Conservation (phyloP, 2,113 vertebrate genomes). For the Penelope pileata region DNA sequence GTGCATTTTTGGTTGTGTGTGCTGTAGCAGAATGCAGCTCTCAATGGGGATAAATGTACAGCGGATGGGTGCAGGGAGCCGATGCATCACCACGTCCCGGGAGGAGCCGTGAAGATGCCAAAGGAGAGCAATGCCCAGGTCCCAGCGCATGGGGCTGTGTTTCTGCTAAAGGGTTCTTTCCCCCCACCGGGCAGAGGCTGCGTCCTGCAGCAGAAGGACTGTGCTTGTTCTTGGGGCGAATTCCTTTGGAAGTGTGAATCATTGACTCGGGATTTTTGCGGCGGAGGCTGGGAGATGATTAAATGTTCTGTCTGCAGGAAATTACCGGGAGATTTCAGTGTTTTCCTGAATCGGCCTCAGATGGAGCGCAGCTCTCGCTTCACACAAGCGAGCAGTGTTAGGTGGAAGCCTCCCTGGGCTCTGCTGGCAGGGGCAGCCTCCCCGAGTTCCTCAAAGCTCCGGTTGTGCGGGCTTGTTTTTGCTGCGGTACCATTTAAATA, state of each 20-base stretch:
- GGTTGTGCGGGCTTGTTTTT: not conserved
- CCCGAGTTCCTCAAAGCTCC: not conserved
- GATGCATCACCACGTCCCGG: not conserved
- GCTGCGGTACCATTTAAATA: constrained; percentile 31
- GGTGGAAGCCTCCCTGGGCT: not conserved
- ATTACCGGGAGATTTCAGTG: constrained; percentile 71
- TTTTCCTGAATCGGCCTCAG: constrained; percentile 71
- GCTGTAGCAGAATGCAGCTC: constrained; percentile 7
- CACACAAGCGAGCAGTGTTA: constrained; percentile 63
- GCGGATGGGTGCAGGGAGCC: not conserved
- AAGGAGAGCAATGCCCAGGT: constrained; percentile 18
- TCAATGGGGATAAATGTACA: not conserved
- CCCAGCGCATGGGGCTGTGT: not conserved
- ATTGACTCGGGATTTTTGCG: constrained; percentile 43
- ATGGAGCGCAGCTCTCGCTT: constrained; percentile 55
- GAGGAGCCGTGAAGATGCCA: constrained; percentile 44
- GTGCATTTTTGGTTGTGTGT: constrained; percentile 10
- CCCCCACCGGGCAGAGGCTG: not conserved
- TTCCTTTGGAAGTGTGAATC: constrained; percentile 57
- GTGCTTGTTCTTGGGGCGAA: constrained; percentile 26
- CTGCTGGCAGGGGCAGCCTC: not conserved
- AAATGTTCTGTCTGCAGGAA: constrained; percentile 75
- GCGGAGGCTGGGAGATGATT: constrained; percentile 67
- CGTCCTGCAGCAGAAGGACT: not conserved
- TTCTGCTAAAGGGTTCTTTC: constrained; percentile 39